Evolutionary conservation across 2,888 invertebrate genomes (phyloP).

Genomic region (Idaea aversata): DNA sequence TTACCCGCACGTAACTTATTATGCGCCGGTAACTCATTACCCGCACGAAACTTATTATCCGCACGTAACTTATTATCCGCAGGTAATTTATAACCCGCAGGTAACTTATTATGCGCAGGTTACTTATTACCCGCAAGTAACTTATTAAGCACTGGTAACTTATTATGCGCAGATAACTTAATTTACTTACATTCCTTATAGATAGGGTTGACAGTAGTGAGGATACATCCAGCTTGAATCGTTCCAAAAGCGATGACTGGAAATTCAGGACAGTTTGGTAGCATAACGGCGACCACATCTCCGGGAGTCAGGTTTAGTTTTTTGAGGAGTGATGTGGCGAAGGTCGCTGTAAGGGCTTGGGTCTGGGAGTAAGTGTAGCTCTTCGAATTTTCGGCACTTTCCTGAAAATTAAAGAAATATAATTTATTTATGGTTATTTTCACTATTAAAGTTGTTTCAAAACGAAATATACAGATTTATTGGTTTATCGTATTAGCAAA

Average conservation of each 20-base stretch:
- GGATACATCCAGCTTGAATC: slow-evolving; percentile 84
- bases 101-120: too few species aligned
- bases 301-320: slow-evolving; percentile 82
- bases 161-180: not conserved
- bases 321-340: slow-evolving; percentile 83
- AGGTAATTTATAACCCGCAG: too few species aligned
- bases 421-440: not conserved
- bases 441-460: not conserved
- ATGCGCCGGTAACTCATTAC: not conserved
- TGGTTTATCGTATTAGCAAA: not conserved
- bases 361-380: slow-evolving; percentile 69
- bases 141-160: too few species aligned
- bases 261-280: slow-evolving; percentile 89
- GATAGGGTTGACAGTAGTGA: slow-evolving; percentile 88
- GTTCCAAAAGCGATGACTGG: slow-evolving; percentile 83
- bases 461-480: not conserved
- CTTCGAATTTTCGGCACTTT: slow-evolving; percentile 69
- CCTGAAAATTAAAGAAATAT: slow-evolving; percentile 43
- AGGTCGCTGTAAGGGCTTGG: slow-evolving; percentile 78
- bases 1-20: slow-evolving; percentile 80
- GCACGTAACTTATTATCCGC: too few species aligned
- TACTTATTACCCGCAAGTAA: too few species aligned
- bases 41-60: too few species aligned
- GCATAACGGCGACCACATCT: slow-evolving; percentile 84
- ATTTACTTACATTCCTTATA: slow-evolving; percentile 82